Evolutionary conservation across 2,113 vertebrate genomes (phyloP).

Genomic region (Myiozetetes cayanensis): DNA sequence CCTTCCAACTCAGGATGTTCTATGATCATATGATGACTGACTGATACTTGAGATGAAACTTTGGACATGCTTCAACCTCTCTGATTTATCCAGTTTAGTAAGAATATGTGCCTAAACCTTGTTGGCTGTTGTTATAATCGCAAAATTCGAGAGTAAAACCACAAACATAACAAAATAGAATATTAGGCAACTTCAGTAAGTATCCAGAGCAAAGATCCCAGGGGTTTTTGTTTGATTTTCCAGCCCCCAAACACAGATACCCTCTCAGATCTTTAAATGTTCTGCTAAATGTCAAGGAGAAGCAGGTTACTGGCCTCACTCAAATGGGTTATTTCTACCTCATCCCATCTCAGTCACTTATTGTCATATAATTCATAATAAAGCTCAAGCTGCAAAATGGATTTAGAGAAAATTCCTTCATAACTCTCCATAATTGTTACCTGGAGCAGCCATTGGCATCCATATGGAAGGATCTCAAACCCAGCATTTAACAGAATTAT

Average conservation of each 20-base stretch:
- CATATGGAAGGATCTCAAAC: background rate
- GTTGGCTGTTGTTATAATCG: background rate
- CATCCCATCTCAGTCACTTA: background rate
- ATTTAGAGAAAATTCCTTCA: background rate
- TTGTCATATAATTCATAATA: background rate
- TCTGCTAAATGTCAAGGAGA: background rate
- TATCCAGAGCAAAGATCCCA: background rate
- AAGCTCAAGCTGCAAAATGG: background rate
- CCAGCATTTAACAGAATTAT: background rate
- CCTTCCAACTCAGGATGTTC: background rate
- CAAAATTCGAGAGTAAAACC: background rate
- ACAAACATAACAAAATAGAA: background rate
- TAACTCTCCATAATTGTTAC: background rate
- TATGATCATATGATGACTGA: background rate
- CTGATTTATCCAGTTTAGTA: background rate
- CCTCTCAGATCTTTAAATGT: background rate
- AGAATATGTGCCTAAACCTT: background rate
- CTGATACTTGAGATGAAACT: background rate
- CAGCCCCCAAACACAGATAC: background rate
- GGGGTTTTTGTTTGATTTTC: background rate
- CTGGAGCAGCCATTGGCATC: constrained; percentile 3
- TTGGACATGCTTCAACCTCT: background rate
- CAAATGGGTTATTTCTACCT: background rate
- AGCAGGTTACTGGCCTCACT: background rate
- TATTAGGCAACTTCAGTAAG: background rate